Conservation (phyloP, 2,113 vertebrate species). For the Muntiacus muntjak region DNA sequence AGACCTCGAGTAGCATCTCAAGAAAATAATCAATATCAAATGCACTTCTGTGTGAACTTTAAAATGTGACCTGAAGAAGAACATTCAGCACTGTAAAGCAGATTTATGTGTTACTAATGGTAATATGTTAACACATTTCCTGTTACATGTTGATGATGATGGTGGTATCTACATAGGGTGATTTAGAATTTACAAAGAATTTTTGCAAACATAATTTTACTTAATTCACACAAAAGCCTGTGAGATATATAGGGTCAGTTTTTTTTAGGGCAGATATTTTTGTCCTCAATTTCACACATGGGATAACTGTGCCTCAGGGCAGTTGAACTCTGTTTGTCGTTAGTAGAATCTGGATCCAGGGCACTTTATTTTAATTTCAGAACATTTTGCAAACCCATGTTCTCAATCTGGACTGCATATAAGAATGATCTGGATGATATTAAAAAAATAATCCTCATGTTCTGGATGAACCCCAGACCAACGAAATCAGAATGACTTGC, state of each 20-base stretch:
- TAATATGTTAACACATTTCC: neutral
- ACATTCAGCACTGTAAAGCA: neutral
- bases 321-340: neutral
- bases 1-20: neutral
- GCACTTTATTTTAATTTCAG: neutral
- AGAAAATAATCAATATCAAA: neutral
- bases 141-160: neutral
- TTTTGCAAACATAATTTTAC: neutral
- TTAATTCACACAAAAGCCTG: neutral
- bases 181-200: neutral
- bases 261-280: neutral
- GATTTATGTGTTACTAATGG: neutral
- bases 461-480: neutral
- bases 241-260: neutral
- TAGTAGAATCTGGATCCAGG: neutral
- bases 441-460: neutral
- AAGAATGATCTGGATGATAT: neutral
- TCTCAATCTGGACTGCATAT: neutral
- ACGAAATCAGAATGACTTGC: neutral
- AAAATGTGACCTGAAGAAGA: neutral
- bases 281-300: neutral
- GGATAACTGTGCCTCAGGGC: neutral
- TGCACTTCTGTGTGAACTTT: neutral
- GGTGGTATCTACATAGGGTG: neutral
- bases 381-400: neutral